These are phyloP conservation scores for Eira barbara DNA, from an alignment of 2,113 vertebrate species.

Conservation along the genomic window DNA sequence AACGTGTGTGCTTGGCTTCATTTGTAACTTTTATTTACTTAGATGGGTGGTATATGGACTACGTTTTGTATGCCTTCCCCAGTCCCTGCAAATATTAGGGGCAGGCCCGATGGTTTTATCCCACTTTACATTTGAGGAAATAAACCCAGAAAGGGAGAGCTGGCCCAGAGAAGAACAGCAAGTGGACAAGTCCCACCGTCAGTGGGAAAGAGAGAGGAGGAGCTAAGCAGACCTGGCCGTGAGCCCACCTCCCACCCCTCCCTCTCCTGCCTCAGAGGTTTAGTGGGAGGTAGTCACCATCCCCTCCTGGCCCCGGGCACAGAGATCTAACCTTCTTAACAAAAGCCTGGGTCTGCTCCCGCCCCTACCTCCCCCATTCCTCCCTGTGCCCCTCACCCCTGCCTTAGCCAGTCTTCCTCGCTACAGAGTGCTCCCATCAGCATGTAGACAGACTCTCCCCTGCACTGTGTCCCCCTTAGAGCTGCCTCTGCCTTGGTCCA, in stretches of 20 bases:
- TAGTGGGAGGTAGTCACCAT: no score
- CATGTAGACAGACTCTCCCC: background rate
- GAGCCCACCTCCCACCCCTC: fast-evolving
- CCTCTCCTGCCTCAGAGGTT: no score
- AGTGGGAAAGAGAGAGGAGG: no score
- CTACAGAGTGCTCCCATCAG: background rate
- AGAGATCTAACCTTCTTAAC: no score
- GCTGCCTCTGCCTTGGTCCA: background rate
- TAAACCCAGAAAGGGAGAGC: no score
- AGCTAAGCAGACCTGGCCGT: no score
- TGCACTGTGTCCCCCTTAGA: background rate
- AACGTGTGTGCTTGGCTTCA: background rate
- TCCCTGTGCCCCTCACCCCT: background rate
- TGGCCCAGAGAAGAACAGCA: no score
- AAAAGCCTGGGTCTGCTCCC: background rate
- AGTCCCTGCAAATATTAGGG: background rate
- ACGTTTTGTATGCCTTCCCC: background rate
- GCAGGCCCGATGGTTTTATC: background rate
- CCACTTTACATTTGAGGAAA: no score
- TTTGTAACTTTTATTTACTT: background rate
- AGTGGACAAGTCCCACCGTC: no score
- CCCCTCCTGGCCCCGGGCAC: no score
- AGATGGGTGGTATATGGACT: background rate
- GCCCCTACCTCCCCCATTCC: background rate
- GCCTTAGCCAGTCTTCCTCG: background rate